These are phyloP conservation scores for Microdon myrmicae DNA, from an alignment of 2,888 invertebrate genomes.

Conservation along the genomic window DNA sequence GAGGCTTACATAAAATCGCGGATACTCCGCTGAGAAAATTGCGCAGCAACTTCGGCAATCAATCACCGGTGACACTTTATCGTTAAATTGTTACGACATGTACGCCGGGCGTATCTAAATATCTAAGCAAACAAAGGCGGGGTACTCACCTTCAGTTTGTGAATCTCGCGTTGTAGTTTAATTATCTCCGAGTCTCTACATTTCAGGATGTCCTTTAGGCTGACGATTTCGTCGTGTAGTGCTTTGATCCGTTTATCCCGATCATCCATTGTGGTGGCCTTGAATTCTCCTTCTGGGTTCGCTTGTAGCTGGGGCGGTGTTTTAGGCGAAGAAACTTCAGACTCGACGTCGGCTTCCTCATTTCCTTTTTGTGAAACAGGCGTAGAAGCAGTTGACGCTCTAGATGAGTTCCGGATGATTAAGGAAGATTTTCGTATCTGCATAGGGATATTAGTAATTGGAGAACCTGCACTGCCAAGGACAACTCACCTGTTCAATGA, in stretches of 20 bases:
- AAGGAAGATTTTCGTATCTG: slow-evolving; percentile 57
- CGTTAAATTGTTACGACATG: too few species aligned
- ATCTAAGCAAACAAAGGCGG: slow-evolving; percentile 13
- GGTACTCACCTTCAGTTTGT: slow-evolving; percentile 74
- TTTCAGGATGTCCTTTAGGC: slow-evolving; percentile 69
- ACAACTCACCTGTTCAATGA: slow-evolving; percentile 59
- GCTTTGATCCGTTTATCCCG: slow-evolving; percentile 65
- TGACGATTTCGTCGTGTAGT: slow-evolving; percentile 70
- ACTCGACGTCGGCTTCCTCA: slow-evolving; percentile 25
- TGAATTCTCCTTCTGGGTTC: slow-evolving; percentile 6
- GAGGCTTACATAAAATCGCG: too few species aligned
- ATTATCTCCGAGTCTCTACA: slow-evolving; percentile 71
- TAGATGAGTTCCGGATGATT: slow-evolving; percentile 52
- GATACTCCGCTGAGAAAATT: too few species aligned
- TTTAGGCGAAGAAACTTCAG: slow-evolving; percentile 23
- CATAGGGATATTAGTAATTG: slow-evolving; percentile 10
- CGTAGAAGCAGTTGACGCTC: slow-evolving; percentile 27
- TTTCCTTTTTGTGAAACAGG: slow-evolving; percentile 21
- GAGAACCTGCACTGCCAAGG: background rate
- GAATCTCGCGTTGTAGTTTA: slow-evolving; percentile 75
- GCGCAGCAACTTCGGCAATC: too few species aligned
- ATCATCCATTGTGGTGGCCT: slow-evolving; percentile 54
- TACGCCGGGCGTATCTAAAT: slow-evolving; percentile 36
- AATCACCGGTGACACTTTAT: too few species aligned
- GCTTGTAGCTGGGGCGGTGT: slow-evolving; percentile 19